Percentiles rank a stretch among this genome's conserved stretches.
phyloP scores from a whole-genome alignment of 2,888 invertebrate species.

The Macrostomum cliftonense region DNA sequence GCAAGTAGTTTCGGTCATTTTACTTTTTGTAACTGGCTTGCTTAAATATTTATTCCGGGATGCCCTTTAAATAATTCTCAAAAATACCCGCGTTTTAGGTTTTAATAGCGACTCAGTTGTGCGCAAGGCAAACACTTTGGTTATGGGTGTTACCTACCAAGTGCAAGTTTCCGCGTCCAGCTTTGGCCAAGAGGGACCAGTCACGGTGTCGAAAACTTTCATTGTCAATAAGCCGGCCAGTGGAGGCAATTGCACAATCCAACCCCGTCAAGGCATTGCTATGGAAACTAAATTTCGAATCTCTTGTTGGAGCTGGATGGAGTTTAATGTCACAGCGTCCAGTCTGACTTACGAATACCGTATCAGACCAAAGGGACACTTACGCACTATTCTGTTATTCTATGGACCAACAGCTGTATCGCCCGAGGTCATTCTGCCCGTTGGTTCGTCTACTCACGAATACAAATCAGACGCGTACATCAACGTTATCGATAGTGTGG shows the following conservation, averaged over 20 bases:
- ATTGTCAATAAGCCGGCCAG: background rate
- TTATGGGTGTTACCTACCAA: too few relatives aligned
- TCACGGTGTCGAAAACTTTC: background rate
- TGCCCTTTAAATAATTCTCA: too few relatives aligned
- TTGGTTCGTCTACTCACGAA: background rate
- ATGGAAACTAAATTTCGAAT: background rate
- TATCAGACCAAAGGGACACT: background rate
- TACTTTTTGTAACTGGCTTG: too few relatives aligned
- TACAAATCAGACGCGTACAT: background rate
- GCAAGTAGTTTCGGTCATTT: too few relatives aligned
- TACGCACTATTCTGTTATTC: background rate
- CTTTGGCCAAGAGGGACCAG: too few relatives aligned
- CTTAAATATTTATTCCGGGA: too few relatives aligned
- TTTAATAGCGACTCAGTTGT: too few relatives aligned
- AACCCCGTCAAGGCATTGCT: constrained; percentile 1
- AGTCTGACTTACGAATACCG: too few relatives aligned
- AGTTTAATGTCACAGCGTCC: background rate
- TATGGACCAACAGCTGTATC: background rate
- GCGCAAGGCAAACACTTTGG: too few relatives aligned
- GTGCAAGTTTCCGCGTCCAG: too few relatives aligned
- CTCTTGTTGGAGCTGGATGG: background rate
- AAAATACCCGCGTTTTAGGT: too few relatives aligned
- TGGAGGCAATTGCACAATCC: constrained; percentile 1
- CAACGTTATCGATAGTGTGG: too few relatives aligned
- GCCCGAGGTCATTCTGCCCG: background rate